These are phyloP conservation scores for Chymomyza amoena DNA, from an alignment of 2,888 invertebrate genomes.

Conservation along the genomic window DNA sequence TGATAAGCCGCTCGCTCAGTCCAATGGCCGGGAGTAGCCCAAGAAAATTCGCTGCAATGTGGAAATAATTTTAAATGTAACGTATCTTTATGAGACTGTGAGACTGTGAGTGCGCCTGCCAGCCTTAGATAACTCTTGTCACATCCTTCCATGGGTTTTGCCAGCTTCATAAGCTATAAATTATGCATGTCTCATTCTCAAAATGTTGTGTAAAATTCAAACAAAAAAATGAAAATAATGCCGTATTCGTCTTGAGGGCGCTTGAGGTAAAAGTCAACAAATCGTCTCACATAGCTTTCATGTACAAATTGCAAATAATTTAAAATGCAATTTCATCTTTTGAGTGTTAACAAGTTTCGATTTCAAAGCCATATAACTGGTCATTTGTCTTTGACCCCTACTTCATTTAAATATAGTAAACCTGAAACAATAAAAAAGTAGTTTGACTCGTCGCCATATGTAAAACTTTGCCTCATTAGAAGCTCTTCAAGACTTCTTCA, in stretches of 20 bases:
- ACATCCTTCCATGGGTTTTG: slow-evolving; percentile 20
- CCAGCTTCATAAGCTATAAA: slow-evolving; percentile 57
- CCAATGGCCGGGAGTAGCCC: background rate
- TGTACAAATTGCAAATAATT: slow-evolving; percentile 55
- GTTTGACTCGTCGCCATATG: background rate
- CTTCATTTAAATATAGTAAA: background rate
- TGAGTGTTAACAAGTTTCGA: background rate
- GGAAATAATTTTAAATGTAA: slow-evolving; percentile 23
- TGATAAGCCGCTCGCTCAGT: slow-evolving; percentile 57
- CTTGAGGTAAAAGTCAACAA: background rate
- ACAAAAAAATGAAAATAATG: too few species aligned
- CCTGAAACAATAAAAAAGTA: background rate
- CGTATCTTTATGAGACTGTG: slow-evolving; percentile 17
- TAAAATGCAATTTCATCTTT: slow-evolving; percentile 51
- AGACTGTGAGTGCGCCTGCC: slow-evolving; percentile 41
- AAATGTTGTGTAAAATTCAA: background rate
- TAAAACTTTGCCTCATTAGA: background rate
- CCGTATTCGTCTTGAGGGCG: background rate
- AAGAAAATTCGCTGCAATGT: background rate
- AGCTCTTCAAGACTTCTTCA: background rate
- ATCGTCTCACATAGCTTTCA: background rate
- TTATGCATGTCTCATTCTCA: slow-evolving; percentile 70
- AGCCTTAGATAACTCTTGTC: slow-evolving; percentile 63
- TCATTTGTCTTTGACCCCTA: slow-evolving; percentile 25
- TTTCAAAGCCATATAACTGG: slow-evolving; percentile 34